Evolutionary conservation across 2,888 invertebrate genomes (phyloP), one percentile per base, ranked within the genome.

Genomic region (Fragum sueziense): DNA sequence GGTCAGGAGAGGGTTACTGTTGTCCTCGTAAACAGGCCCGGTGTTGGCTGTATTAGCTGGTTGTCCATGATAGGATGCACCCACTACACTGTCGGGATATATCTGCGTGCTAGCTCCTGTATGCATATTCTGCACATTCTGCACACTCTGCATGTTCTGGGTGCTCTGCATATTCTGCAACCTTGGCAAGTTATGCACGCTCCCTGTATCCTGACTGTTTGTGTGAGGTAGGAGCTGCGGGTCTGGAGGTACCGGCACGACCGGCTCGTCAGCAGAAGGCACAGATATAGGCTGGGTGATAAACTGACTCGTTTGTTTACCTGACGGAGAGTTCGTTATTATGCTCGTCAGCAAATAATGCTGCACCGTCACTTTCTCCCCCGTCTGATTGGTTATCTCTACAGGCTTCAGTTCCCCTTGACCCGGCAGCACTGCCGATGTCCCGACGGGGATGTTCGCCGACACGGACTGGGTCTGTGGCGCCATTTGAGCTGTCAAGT

Each of bases 321-420:
- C 87, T 20, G 78, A 67, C n/a, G 85, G 75, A 11, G 85, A 81
- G 57, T 86, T 85, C 4, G 84, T 85, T 11, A 85, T 84, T 4
- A 87, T 84, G 67, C 84, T 87, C 2, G 87, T 87, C n/a, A 87
- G 80, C 9, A 87, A 75, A 59, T 85, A 87, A 68, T 87, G 87
- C 54, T 87, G 85, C 20, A 87, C 86, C 31, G 76, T 70, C 1
- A 87, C 84, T 52, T 78, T 83, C 17, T 85, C 80, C 0, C 76
- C 79, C 20, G 70, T 72, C 51, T 77, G 61, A 47, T 74, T 74
- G n/a, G 52, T 27, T 27, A 80, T 29, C 20, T 72, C 62, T 29
- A 51, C 31, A 22, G 31, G 20, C n/a, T 31, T 31, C 0, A 34
- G 20, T 25, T 52, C 65, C 29, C 20, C 68, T 57, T 74, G 69